Base-by-base conservation (phyloP, 2,888 invertebrate genomes). In the Sepiola atlantica region DNA sequence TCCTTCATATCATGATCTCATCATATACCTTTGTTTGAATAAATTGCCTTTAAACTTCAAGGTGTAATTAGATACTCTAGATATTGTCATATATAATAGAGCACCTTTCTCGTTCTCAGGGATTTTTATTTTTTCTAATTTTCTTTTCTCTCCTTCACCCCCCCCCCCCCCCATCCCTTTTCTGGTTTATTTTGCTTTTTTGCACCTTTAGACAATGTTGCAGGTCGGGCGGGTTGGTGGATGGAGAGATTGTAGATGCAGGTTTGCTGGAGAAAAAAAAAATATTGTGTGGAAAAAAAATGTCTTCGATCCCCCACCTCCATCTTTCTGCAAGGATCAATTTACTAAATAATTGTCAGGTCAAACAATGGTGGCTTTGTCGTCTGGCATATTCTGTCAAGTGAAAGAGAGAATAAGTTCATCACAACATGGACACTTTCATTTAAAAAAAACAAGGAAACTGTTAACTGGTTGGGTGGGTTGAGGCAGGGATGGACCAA, bases 11-110 rank as follows among this genome's bases (percentile, higher is more conserved):
- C 92, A 35, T 55, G n/a, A 54, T 92, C 92, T 92, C 54, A 54
- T 92, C 92, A 92, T 92, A 92, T 92, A 92, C 92, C 54, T 92
- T 92, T 92, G 92, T 92, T n/a, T 92, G 45, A 92, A n/a, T 92
- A 92, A 92, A 92, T 92, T 35, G 55, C 92, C 55, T 92, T 45
- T 55, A 92, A 92, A 92, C 92, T 92, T 92, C 92, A 92, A 92
- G 92, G 92, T 92, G 92, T 54, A 45, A 92, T 35, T 55, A 92
- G 92, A 92, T 92, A 92, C 45, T n/a, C 92, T 55, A 55, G 92
- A 92, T 92, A 45, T 92, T 92, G 92, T 92, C 55, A 92, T 92
- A 92, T 55, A 92, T 92, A 92, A 92, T 45, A 35, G 45, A 24
- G 28, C 45, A 92, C 92, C 20, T 77, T 77, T 12, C 77, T 77